These are phyloP conservation scores for Charina bottae DNA, from an alignment of 2,113 vertebrate species.

Conservation along the genomic window DNA sequence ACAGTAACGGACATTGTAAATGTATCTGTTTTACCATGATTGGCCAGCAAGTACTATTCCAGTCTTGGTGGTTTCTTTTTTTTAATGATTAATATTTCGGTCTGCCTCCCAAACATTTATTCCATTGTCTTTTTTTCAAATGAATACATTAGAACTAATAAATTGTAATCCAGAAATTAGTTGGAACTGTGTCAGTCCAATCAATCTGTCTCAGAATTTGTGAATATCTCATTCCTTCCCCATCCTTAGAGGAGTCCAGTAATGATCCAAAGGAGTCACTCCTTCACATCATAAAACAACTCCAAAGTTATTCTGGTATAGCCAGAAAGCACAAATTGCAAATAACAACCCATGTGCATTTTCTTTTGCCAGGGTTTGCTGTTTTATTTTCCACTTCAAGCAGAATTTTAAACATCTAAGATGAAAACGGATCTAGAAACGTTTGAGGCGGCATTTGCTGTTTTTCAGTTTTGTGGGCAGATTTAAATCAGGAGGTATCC, in stretches of 20 bases:
- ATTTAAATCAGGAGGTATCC: conserved; percentile 13
- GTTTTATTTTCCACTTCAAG: conserved; percentile 3
- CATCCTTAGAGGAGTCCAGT: background rate
- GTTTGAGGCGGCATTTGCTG: background rate
- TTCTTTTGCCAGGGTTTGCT: background rate
- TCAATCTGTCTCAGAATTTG: background rate
- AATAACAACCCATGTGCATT: background rate
- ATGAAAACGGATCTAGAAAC: conserved; percentile 5
- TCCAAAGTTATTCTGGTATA: background rate
- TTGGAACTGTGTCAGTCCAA: background rate
- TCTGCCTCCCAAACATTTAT: background rate
- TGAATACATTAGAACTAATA: background rate
- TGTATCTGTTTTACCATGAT: background rate
- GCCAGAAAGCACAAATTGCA: background rate
- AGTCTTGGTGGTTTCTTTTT: background rate
- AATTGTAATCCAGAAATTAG: background rate
- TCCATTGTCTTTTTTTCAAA: background rate
- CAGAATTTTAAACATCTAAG: background rate
- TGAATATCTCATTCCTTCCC: too few relatives aligned
- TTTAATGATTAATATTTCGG: background rate
- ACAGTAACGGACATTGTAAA: background rate
- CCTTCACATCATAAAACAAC: background rate
- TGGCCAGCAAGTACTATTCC: background rate
- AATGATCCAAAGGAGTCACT: background rate
- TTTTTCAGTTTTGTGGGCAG: background rate